phyloP scores from a whole-genome alignment of 1,140 invertebrate genomes.

The Drosophila sechellia region DNA sequence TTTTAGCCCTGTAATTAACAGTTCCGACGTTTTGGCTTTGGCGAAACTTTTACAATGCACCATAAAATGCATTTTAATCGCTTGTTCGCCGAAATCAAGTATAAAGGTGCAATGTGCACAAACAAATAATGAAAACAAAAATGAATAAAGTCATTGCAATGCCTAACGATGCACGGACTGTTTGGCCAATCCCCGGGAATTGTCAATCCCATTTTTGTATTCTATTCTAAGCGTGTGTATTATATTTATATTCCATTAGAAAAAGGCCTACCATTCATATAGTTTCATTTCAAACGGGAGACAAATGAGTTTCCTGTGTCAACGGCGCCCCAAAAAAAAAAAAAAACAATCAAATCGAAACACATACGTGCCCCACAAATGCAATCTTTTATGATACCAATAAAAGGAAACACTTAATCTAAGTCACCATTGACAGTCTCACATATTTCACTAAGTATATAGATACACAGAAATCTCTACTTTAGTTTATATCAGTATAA shows the following conservation, averaged over 20 bases:
- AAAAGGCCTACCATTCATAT: conserved; percentile 1
- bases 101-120: conserved; percentile 4
- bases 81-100: conserved; percentile 1
- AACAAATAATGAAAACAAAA: conserved; percentile 7
- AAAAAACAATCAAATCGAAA: conserved; percentile 18
- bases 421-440: conserved; percentile 10
- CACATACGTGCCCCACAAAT: conserved; percentile 18
- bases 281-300: conserved; percentile 20
- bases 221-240: conserved; percentile 17
- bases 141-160: conserved; percentile 5
- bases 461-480: background rate
- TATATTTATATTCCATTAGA: conserved; percentile 16
- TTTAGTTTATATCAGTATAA: too few species aligned
- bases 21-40: conserved; percentile 11
- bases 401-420: conserved; percentile 33
- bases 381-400: conserved; percentile 19
- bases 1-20: conserved; percentile 36
- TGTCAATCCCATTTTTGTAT: conserved; percentile 7
- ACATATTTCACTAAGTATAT: background rate
- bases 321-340: conserved; percentile 35
- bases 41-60: conserved; percentile 32
- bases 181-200: background rate
- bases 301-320: conserved; percentile 66
- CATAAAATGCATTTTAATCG: conserved; percentile 45
- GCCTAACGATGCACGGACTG: background rate